Conservation (phyloP, 92 coral and sea anemone genomes). For the Parazoanthus darwini region DNA sequence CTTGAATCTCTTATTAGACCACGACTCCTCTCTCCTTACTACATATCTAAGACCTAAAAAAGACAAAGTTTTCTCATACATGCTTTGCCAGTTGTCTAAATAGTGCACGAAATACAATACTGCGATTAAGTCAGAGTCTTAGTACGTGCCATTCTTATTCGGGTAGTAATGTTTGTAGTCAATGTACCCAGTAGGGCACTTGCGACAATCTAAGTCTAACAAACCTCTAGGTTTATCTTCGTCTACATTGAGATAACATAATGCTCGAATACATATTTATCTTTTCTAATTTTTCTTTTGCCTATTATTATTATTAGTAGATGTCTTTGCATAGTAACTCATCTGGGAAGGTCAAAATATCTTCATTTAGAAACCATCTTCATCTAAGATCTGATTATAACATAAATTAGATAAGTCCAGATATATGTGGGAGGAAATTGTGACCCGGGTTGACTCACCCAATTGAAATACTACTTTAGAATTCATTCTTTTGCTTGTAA, state of each 20-base stretch:
- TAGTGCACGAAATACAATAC: constrained; percentile 41
- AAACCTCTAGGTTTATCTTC: neutral
- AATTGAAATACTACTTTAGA: neutral
- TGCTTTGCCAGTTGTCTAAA: constrained; percentile 20
- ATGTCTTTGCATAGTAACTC: constrained; percentile 1
- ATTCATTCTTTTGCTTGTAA: neutral
- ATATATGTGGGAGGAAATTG: constrained; percentile 13
- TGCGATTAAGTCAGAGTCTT: constrained; percentile 23
- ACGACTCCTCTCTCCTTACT: neutral
- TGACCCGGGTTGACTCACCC: constrained; percentile 21
- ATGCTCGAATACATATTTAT: neutral
- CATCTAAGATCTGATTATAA: neutral
- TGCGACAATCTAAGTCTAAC: neutral
- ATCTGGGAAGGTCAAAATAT: neutral
- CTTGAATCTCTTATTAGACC: neutral
- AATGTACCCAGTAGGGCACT: neutral
- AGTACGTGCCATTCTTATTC: neutral
- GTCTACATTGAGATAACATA: neutral
- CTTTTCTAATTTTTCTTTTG: neutral
- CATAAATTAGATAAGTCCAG: neutral
- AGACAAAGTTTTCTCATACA: neutral
- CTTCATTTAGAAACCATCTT: neutral
- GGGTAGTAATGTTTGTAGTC: neutral
- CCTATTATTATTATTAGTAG: constrained; percentile 18
- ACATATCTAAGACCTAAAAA: constrained; percentile 6